phyloP scores from a whole-genome alignment of 2,797 vertebrate species.

The Tarsius wallacei region DNA sequence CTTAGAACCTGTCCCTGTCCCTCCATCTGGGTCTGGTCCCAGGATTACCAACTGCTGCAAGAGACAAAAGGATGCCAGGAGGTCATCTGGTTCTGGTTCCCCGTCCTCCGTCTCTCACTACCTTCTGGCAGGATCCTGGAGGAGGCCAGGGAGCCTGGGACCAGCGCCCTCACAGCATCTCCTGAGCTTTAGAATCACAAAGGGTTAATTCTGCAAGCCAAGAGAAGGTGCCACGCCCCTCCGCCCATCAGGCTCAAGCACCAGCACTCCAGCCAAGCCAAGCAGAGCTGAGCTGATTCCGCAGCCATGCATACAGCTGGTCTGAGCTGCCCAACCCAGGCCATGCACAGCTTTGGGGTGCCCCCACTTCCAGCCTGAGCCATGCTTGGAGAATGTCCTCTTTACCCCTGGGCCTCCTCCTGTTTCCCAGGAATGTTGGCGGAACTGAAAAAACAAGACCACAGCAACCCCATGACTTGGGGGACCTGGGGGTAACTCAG shows the following conservation, averaged over 20 bases:
- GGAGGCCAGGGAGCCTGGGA: slow-evolving; percentile 53
- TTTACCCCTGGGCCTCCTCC: slow-evolving; percentile 87
- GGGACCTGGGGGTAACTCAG: neutral
- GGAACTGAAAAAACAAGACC: slow-evolving; percentile 86
- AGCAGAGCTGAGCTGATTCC: slow-evolving; percentile 56
- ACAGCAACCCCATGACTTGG: slow-evolving; percentile 73
- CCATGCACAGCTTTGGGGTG: slow-evolving; percentile 79
- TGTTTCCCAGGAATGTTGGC: slow-evolving; percentile 75
- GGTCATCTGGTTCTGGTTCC: neutral
- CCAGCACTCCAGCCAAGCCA: slow-evolving; percentile 53
- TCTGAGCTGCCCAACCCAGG: slow-evolving; percentile 66
- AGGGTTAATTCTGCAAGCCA: slow-evolving; percentile 60
- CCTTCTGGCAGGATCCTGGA: slow-evolving; percentile 29
- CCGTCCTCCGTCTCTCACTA: neutral
- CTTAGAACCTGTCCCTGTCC: neutral
- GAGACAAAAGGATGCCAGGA: neutral
- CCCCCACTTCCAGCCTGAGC: slow-evolving; percentile 72
- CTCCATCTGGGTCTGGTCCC: slow-evolving; percentile 1
- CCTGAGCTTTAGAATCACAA: slow-evolving; percentile 72
- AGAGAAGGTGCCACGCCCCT: slow-evolving; percentile 21
- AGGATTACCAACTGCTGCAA: neutral
- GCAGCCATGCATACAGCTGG: slow-evolving; percentile 63
- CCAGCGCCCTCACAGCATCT: slow-evolving; percentile 72
- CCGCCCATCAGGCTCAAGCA: slow-evolving; percentile 61
- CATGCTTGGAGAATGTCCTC: slow-evolving; percentile 78